phyloP scores from a whole-genome alignment of 2,797 vertebrate species.

The Tragelaphus oryx region DNA sequence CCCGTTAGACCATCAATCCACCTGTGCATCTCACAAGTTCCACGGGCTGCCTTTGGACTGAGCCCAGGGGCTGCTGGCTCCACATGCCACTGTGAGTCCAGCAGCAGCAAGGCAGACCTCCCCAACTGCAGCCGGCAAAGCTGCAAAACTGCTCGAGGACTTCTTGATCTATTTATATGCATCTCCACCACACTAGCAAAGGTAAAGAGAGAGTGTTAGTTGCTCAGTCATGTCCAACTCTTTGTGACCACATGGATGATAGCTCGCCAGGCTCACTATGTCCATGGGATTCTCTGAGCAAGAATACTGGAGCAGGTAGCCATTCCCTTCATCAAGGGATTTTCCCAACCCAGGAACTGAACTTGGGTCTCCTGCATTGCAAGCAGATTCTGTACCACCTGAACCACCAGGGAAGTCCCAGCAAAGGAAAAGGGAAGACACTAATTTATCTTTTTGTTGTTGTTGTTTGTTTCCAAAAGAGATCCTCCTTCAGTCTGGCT shows the following conservation, averaged over 20 bases:
- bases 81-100: rapidly evolving
- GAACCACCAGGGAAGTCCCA: background rate
- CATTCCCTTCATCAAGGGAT: background rate
- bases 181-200: background rate
- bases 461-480: conserved; percentile 10
- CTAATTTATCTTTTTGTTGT: background rate
- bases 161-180: background rate
- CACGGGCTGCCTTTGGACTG: background rate
- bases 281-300: background rate
- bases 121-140: background rate
- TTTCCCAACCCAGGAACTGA: background rate
- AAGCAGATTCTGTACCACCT: background rate
- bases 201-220: background rate
- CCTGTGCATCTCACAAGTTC: background rate
- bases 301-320: background rate
- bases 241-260: background rate
- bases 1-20: rapidly evolving
- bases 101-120: background rate
- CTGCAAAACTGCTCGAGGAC: background rate
- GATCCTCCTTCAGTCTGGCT: conserved; percentile 50
- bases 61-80: background rate
- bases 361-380: background rate
- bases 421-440: conserved; percentile 34
- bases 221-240: background rate
- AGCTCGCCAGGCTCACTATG: background rate